Evolutionary conservation across 2,113 vertebrate species (phyloP), one percentile per base, ranked within the genome.

Genomic region (Caloenas nicobarica): DNA sequence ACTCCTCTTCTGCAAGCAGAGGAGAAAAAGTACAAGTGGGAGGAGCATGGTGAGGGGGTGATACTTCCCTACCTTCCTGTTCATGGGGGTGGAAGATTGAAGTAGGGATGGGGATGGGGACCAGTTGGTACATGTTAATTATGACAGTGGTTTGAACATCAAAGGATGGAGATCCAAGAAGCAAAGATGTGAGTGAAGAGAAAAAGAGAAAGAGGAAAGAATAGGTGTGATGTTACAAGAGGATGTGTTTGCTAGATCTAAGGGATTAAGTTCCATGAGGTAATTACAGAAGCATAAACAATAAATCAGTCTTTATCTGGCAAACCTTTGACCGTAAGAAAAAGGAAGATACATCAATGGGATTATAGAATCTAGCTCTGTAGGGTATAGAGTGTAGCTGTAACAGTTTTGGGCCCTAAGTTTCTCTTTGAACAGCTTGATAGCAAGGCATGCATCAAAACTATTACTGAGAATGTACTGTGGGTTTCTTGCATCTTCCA

Each of bases 211-310:
- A 82, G 81, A 89, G 91, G 66, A 95, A 92, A 95, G 87, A 95
- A 93, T 89, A 95, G 54, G 89, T 96, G 93, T 91, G 96, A 94
- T 80, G 89, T 94, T 96, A 94, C 94, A 91, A 93, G 87, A 93
- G 72, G 91, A 95, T 69, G 83, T 96, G 91, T 91, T 94, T n/a
- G 34, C 57, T 88, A 88, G 94, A 97, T 96, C 94, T 96, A 76
- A 95, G 78, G 84, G 81, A 54, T 93, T 94, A 69, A 82, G 91
- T 88, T 97, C 70, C 71, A 77, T 87, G 71, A 93, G 84, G 91
- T 93, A 96, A 95, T 92, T 95, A 93, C 86, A 90, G 53, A 95
- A 57, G 61, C 31, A 92, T 84, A 91, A 93, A 74, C 56, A 94
- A 91, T 95, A 97, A 95, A 95, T 95, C 92, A 91, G 88, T 48